Evolutionary conservation across 2,113 vertebrate species (phyloP).

Genomic region (Pangasianodon hypophthalmus): DNA sequence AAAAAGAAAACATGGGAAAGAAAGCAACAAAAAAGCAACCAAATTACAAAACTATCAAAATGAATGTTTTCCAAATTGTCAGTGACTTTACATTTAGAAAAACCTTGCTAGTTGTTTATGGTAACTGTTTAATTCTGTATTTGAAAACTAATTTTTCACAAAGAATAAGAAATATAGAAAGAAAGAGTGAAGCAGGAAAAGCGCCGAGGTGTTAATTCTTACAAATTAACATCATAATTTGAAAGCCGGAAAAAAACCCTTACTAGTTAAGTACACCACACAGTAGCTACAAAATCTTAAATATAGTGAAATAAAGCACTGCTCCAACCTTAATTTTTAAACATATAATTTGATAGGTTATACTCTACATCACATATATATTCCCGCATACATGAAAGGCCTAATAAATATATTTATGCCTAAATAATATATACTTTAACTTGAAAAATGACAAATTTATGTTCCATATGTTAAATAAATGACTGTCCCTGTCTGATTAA

Average conservation of each 20-base stretch:
- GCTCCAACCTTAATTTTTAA: background rate
- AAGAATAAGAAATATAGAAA: constrained; percentile 33
- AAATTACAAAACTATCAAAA: constrained; percentile 31
- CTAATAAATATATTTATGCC: too few species aligned
- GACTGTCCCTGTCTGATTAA: background rate
- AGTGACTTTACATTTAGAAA: constrained; percentile 13
- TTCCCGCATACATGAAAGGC: constrained; percentile 3
- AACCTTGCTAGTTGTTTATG: background rate
- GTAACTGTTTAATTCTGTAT: constrained; percentile 14
- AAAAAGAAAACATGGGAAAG: constrained; percentile 57
- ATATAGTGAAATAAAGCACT: constrained; percentile 7
- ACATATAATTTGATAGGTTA: background rate
- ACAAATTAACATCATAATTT: constrained; percentile 4
- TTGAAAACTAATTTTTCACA: constrained; percentile 1
- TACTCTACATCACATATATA: background rate
- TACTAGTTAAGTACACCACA: constrained; percentile 6
- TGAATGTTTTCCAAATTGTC: background rate
- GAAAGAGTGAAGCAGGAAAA: constrained; percentile 33
- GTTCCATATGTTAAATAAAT: background rate
- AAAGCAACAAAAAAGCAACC: constrained; percentile 37
- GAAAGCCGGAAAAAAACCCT: constrained; percentile 41
- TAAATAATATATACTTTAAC: background rate
- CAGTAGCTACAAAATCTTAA: constrained; percentile 20
- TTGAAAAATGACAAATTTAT: background rate
- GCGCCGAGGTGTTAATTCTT: background rate